Conservation (phyloP, 2,113 vertebrate species). For the Saguinus imperator region DNA sequence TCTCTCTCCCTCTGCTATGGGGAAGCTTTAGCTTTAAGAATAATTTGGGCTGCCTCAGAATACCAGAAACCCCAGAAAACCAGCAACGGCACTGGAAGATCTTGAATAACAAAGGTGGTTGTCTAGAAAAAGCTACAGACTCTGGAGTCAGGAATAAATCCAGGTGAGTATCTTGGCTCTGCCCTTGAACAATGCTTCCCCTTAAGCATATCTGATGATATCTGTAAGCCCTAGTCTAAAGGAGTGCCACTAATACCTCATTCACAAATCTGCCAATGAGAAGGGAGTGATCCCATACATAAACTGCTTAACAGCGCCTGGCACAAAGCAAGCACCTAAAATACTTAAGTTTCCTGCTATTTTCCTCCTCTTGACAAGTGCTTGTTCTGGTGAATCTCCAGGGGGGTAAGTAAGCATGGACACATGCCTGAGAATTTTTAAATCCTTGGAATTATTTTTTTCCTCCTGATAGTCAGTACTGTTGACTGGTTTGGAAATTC, state of each 20-base stretch:
- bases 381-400: background rate
- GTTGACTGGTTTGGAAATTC: background rate
- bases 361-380: background rate
- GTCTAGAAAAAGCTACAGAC: background rate
- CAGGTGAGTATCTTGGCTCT: slow-evolving; percentile 37
- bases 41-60: background rate
- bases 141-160: slow-evolving; percentile 12
- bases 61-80: background rate
- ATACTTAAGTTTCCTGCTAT: background rate
- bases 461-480: background rate
- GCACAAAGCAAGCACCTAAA: background rate
- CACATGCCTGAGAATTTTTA: background rate
- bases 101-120: background rate
- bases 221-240: background rate
- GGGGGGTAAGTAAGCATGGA: background rate
- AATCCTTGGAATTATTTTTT: background rate
- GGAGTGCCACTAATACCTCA: background rate
- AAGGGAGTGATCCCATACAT: background rate
- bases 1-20: background rate
- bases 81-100: background rate
- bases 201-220: background rate
- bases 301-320: background rate
- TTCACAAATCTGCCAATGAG: background rate
- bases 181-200: slow-evolving; percentile 8
- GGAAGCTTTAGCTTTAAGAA: background rate